Evolutionary conservation across 2,113 vertebrate species (phyloP), one percentile per base, ranked within the genome.

Genomic region (Centropristis striata): DNA sequence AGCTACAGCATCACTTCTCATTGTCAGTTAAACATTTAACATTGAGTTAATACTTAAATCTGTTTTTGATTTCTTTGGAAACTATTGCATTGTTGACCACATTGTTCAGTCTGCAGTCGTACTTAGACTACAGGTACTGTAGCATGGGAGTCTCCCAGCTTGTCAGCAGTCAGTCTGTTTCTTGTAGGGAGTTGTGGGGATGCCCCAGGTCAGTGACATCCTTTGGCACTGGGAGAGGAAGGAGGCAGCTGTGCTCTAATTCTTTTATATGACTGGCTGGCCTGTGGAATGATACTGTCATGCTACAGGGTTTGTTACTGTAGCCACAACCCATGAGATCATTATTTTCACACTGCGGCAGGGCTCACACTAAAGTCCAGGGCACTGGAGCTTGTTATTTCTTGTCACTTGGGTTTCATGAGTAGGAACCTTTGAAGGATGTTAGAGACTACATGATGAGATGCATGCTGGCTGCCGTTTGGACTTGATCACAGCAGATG

Each of bases 301-400:
- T 57, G 72, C 81, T 74, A 67, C 78, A 75, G 79, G 71, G 78
- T 79, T 86, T 83, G 71, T 85, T 84, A 71, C 65, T 65, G 59
- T 58, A 80, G 83, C 68, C 53, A 13, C 80, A 86, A 71, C 76
- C 83, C 80, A 68, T 68, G 69, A 81, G 78, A 85, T 88, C 80
- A 74, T 88, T 88, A 86, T 85, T 83, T 90, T 89, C 80, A 85
- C 75, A 67, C 85, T 66, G 86, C 60, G 0, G 74, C 75, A 68
- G 57, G 25, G 47, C 78, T 73, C 23, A 11, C 41, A 59, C 70
- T 80, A 54, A 86, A 79, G 84, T 57, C 54, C 72, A 66, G 72
- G 78, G 73, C 79, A 75, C 69, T 82, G 75, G 64, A 86, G 86
- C 88, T 88, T 84, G 83, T 91, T 90, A 90, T 85, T 87, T 88